Evolutionary conservation across 2,113 vertebrate genomes (phyloP).

Genomic region (Odocoileus virginianus): DNA sequence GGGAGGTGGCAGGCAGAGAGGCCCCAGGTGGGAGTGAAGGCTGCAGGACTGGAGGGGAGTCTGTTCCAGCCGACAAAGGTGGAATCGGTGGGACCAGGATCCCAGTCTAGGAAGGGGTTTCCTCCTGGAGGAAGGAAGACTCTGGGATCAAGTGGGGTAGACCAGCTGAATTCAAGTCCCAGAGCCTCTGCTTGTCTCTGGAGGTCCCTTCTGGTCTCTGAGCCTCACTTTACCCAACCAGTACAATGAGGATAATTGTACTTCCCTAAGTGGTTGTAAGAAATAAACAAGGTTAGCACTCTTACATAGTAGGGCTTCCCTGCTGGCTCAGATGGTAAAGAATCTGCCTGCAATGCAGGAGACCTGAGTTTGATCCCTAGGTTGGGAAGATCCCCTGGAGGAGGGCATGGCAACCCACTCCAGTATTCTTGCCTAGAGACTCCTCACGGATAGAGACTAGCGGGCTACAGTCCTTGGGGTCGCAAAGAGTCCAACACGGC

Average conservation of each 20-base stretch:
- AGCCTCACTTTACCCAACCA: not conserved
- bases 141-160: rapidly evolving
- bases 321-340: not conserved
- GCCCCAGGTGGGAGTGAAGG: not conserved
- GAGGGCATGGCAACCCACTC: not conserved
- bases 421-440: not conserved
- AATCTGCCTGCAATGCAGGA: not conserved
- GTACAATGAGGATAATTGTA: not conserved
- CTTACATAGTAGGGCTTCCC: not conserved
- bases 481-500: rapidly evolving
- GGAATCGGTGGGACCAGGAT: no score
- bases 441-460: not conserved
- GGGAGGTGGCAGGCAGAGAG: not conserved
- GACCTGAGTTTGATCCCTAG: not conserved
- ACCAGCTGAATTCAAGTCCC: not conserved
- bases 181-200: not conserved
- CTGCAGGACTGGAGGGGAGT: not conserved
- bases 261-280: not conserved
- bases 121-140: not conserved
- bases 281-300: not conserved
- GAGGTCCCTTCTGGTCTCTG: not conserved
- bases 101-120: not conserved
- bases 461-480: not conserved
- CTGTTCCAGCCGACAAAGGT: not conserved
- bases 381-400: not conserved